These are phyloP conservation scores for Myrmophylax atrothorax DNA, from an alignment of 2,113 vertebrate species.

Conservation along the genomic window DNA sequence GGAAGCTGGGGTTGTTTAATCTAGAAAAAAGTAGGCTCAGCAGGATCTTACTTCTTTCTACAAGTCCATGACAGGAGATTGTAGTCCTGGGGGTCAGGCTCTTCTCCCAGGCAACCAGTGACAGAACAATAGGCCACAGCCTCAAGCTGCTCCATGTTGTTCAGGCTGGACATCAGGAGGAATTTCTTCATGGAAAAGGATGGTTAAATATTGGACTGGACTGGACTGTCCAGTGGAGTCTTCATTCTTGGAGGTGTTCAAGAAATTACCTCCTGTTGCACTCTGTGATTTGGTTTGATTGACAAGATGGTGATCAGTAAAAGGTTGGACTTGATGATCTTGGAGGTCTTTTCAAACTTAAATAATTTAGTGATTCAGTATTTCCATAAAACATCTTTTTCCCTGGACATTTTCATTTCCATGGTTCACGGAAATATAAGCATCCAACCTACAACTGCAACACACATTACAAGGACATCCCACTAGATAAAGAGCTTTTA, in stretches of 20 bases:
- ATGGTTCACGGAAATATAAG: not conserved
- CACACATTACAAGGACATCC: not conserved
- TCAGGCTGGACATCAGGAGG: too few relatives aligned
- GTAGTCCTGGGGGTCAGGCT: fast-evolving
- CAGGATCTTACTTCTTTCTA: not conserved
- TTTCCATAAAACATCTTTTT: not conserved
- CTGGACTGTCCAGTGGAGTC: not conserved
- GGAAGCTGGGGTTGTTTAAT: not conserved
- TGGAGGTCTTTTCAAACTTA: not conserved
- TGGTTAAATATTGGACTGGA: not conserved
- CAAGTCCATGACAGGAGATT: not conserved
- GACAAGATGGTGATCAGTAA: fast-evolving
- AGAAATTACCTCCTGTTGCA: fast-evolving
- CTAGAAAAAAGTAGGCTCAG: not conserved
- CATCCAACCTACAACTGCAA: not conserved
- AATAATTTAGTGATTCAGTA: not conserved
- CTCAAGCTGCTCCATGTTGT: too few relatives aligned
- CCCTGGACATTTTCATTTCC: not conserved
- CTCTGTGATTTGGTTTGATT: not conserved
- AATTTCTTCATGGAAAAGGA: not conserved
- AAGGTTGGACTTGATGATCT: not conserved
- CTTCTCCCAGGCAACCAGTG: too few relatives aligned
- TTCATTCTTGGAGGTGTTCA: not conserved
- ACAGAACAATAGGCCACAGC: fast-evolving
- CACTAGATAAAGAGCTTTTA: fast-evolving